A percentile compares a stretch with the other conserved stretches of the same genome.
phyloP scores from a whole-genome alignment of 2,797 vertebrate genomes.

The Ciconia nigra region DNA sequence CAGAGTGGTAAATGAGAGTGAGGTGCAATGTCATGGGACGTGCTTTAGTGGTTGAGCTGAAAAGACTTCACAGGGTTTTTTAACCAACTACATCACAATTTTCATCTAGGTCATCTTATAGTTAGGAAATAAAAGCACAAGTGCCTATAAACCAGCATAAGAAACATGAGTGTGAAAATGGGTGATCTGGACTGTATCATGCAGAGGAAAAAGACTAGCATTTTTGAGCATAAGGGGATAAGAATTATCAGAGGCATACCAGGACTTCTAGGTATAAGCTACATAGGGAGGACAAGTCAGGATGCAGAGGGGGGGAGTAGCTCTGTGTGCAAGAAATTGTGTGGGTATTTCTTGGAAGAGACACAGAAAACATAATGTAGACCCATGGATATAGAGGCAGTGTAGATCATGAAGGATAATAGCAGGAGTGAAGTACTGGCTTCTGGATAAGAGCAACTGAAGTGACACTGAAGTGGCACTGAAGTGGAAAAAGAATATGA shows the following conservation, averaged over 20 bases:
- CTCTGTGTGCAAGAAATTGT: not conserved
- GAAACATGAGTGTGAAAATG: not conserved
- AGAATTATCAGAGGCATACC: not conserved
- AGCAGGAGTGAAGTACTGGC: not conserved
- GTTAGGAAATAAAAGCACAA: not conserved
- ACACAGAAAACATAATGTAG: not conserved
- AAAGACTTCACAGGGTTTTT: not conserved
- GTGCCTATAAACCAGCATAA: not conserved
- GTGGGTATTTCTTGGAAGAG: not conserved
- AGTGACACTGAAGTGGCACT: not conserved
- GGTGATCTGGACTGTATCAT: not conserved
- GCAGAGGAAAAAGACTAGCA: not conserved
- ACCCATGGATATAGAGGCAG: not conserved
- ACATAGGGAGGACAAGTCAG: not conserved
- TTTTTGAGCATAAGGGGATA: not conserved
- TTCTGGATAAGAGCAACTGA: not conserved
- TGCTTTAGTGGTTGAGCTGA: not conserved
- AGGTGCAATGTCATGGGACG: not conserved
- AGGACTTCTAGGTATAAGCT: not conserved
- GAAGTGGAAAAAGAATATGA: not conserved
- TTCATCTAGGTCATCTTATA: conserved; percentile 14
- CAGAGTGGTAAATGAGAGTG: not conserved
- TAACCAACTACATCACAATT: not conserved
- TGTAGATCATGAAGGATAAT: not conserved
- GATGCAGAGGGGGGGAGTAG: not conserved